Base-by-base conservation (phyloP, 2,797 vertebrate genomes). In the Gobionotothen gibberifrons region DNA sequence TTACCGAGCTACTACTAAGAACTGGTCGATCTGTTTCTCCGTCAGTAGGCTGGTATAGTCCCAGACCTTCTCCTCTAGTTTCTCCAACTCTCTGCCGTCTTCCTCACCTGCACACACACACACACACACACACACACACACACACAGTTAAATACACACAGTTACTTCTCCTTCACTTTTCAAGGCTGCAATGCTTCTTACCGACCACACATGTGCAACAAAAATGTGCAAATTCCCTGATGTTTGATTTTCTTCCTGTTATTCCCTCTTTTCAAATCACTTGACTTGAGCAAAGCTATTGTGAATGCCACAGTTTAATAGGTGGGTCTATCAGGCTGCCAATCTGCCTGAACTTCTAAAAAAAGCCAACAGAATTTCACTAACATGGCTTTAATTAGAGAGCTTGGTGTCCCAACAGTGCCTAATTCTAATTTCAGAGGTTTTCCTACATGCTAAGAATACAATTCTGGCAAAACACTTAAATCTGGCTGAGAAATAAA, bases 11-110 rank as follows among this genome's bases (percentile, higher is more conserved):
- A 99, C 97, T 32, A 99, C 98, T 72, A 99, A 93, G 88, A 99
- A 99, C 92, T 99, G 98, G 92, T 99, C 97, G 10, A 99, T 98
- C 93, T 99, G 97, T 87, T 98, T 98, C 93, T 99, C 98, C 9
- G 95, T 96, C 78, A 99, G 93, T 0, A 95, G 95, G 79, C 95
- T 98, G 93, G 93, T 96, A 6, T 97, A 94, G 85, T 98, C 97
- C 97, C 97, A 99, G 54, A 99, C 89, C 89, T 96, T 98, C 86
- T 97, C 97, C 94, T 99, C 98, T 83, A 99, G 93, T 76, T 96
- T 96, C 74, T 96, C 91, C 93, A 97, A 95, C 81, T 99, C 98
- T 70, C 98, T 95, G 69, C 92, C 95, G 55, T 99, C 98, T 3
- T 96, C 95, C 83, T 97, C 97, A 5, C 93, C 97, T 99, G 69